phyloP scores from a whole-genome alignment of 2,888 invertebrate genomes.

The Alloscopus bannaensis region DNA sequence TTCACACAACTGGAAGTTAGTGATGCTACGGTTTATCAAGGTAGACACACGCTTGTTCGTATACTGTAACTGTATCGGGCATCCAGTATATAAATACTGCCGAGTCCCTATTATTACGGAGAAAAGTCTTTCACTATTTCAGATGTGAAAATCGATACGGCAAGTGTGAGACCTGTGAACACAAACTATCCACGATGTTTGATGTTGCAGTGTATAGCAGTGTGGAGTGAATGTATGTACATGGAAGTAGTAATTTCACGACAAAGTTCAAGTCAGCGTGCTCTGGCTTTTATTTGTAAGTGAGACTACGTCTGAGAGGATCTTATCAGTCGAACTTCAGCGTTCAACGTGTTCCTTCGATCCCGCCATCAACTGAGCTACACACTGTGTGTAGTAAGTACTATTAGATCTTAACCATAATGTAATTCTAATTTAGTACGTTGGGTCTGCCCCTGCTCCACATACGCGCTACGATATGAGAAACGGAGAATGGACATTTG shows the following conservation, averaged over 20 bases:
- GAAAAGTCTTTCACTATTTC: constrained; percentile 22
- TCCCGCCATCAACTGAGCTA: constrained; percentile 32
- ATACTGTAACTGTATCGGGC: too few species aligned
- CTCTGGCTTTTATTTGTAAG: background rate
- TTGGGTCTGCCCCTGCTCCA: constrained; percentile 59
- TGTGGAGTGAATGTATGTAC: too few species aligned
- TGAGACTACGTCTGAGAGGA: constrained; percentile 32
- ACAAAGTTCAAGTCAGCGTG: too few species aligned
- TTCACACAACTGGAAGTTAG: too few species aligned
- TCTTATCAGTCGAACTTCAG: constrained; percentile 59
- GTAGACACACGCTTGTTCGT: too few species aligned
- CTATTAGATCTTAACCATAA: constrained; percentile 59
- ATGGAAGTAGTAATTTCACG: too few species aligned
- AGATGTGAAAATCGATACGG: constrained; percentile 60
- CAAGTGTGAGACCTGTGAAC: constrained; percentile 62
- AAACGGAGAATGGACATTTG: too few species aligned
- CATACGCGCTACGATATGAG: too few species aligned
- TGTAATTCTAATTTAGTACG: constrained; percentile 68
- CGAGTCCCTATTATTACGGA: constrained; percentile 30
- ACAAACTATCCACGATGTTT: too few species aligned
- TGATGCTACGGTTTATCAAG: too few species aligned
- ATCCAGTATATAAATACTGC: too few species aligned
- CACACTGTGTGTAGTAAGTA: constrained; percentile 1
- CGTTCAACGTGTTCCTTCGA: constrained; percentile 23
- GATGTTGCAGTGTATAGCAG: too few species aligned